Conservation (phyloP, 2,113 vertebrate genomes). For the Cyphomyrus discorhynchus region DNA sequence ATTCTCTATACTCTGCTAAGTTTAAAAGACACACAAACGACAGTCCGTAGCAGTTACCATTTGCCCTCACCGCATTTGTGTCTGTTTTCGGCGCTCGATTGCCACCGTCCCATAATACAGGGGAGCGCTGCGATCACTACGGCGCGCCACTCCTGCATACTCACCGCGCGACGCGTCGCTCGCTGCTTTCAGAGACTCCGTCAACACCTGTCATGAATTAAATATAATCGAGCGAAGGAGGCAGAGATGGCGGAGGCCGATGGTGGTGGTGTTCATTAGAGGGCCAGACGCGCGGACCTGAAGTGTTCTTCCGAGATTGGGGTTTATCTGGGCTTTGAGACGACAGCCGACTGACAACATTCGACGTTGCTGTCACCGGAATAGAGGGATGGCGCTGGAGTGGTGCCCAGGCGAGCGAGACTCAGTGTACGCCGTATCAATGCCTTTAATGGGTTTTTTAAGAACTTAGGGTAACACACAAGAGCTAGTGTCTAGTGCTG, state of each 20-base stretch:
- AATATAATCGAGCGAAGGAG: slow-evolving; percentile 26
- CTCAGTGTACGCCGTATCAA: not conserved
- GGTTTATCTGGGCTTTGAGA: slow-evolving; percentile 29
- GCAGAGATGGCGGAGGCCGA: not conserved
- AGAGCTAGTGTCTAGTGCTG: not conserved
- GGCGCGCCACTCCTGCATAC: not conserved
- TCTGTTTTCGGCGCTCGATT: not conserved
- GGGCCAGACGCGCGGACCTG: not conserved
- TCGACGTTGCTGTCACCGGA: slow-evolving; percentile 32
- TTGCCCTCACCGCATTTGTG: not conserved
- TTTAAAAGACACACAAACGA: not conserved
- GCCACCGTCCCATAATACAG: slow-evolving; percentile 36
- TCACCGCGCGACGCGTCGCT: not conserved
- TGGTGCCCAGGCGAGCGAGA: not conserved
- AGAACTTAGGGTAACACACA: not conserved
- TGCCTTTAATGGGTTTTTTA: not conserved
- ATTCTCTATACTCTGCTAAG: not conserved
- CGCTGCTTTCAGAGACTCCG: slow-evolving; percentile 22
- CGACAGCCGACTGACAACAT: slow-evolving; percentile 33
- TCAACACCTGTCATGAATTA: slow-evolving; percentile 33
- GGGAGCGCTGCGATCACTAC: slow-evolving; percentile 10
- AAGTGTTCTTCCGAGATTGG: slow-evolving; percentile 30
- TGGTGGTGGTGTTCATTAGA: slow-evolving; percentile 8
- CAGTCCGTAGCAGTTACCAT: not conserved
- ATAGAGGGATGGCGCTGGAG: slow-evolving; percentile 29